Evolutionary conservation across 2,888 invertebrate genomes (phyloP), one percentile per base, ranked within the genome.

Genomic region (Lumbricus terrestris): DNA sequence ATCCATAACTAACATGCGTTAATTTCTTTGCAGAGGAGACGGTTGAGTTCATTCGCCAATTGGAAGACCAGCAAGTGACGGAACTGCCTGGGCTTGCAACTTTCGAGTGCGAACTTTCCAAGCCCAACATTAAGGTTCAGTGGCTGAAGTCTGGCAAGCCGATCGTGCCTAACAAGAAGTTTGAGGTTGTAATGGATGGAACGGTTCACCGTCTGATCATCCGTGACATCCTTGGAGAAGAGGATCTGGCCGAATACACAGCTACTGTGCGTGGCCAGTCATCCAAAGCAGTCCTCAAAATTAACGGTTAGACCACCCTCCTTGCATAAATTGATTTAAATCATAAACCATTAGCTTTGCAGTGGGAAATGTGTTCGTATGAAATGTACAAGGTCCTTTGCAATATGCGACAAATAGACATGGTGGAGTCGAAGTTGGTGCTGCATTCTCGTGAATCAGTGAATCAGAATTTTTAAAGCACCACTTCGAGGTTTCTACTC

Each of bases 141-240:
- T 95, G 95, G 95, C 92, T 93, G 90, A 94, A 94, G 91, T 93
- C 94, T 90, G 94, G 94, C 33, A 91, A 92, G 83, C 93, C 94
- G 23, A 88, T 91, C 11, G 11, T n/a, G 89, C 47, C 88, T 33
- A 89, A 54, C 37, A 91, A 90, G 42, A 92, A 90, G 54, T 90
- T 90, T 85, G 91, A 91, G 37, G 90, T 92, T 88, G 88, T 83
- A 82, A 90, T 92, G 88, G 92, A 92, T 29, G 91, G 90, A 34
- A 90, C 88, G 35, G 85, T 90, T 34, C 92, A 94, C 90, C 93
- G 92, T 89, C 93, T 95, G 88, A 92, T 93, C 89, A 93, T 95
- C 82, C 91, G 69, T 47, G 91, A 91, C 37, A 93, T 88, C 93
- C 92, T 15, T 93, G 34, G n/a, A 16, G 42, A 42, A 35, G 37